These are phyloP conservation scores for Hypolimnas misippus DNA, from an alignment of 2,888 invertebrate species.

Conservation along the genomic window DNA sequence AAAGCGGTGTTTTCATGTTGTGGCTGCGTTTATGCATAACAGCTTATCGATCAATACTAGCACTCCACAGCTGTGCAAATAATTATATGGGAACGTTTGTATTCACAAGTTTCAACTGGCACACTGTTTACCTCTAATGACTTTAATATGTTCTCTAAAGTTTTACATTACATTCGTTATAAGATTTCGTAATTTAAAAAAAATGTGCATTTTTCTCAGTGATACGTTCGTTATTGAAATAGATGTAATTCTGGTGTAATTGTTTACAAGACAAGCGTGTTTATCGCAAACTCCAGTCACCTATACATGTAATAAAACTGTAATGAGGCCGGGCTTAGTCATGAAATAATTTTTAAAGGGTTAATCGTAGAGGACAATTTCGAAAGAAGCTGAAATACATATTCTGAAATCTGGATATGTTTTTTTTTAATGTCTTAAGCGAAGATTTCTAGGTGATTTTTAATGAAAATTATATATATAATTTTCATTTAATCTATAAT, in stretches of 20 bases:
- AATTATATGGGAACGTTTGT: conserved; percentile 9
- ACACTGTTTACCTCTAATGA: background rate
- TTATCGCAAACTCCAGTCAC: background rate
- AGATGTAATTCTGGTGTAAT: conserved; percentile 2
- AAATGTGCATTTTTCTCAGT: background rate
- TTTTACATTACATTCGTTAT: background rate
- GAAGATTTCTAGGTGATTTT: too few species aligned
- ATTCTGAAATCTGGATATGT: too few species aligned
- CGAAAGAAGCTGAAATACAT: background rate
- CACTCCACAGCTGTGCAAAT: conserved; percentile 32
- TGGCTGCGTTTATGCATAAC: conserved; percentile 12
- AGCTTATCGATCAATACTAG: conserved; percentile 23
- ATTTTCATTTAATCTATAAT: too few species aligned
- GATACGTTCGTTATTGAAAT: background rate
- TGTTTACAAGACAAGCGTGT: conserved; percentile 3
- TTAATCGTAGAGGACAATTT: background rate
- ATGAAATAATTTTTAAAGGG: background rate
- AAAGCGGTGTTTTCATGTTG: conserved; percentile 8
- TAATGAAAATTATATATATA: too few species aligned
- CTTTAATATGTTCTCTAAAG: background rate
- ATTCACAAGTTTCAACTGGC: conserved; percentile 2
- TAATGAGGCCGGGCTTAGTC: too few species aligned
- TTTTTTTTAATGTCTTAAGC: too few species aligned
- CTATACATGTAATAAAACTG: too few species aligned
- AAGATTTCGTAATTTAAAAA: background rate